Evolutionary conservation across 2,797 vertebrate genomes (phyloP), one percentile per base, ranked within the genome.

Genomic region (Argentina silus): DNA sequence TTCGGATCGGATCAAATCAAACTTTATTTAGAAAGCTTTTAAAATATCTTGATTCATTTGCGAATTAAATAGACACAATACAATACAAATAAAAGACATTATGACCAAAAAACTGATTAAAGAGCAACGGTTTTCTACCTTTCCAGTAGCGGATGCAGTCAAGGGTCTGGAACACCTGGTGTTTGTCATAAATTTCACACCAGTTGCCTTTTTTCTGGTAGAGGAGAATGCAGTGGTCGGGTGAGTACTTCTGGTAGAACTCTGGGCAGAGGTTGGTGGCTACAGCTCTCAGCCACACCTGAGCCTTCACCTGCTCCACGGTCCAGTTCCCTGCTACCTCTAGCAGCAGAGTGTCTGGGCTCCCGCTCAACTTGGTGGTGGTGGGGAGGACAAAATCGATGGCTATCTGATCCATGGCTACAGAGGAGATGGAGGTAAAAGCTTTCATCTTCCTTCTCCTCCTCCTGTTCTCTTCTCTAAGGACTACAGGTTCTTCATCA

Each of bases 151-250:
- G 88, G 74, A 99, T 96, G 86, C 98, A 99, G 88, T 99, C 98
- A 56, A 99, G 83, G 0, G 98, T 99, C 91, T 99, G 98, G 82
- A 99, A 96, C 23, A 99, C 94, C 81, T 99, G 98, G 89, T 98
- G 94, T 81, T 95, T 96, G 86, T 99, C 98, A 2, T 99, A 99
- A 87, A 99, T 99, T 93, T 99, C 98, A 60, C 96, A 99, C 93
- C 96, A 93, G 0, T 95, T 97, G 5, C 97, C 98, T 82, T 99
- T 98, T 89, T 99, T 99, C 90, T 98, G 96, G 86, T 99, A 99
- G 55, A 97, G 95, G 72, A 99, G 92, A 76, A 96, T 94, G 90
- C 97, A 99, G 43, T 97, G 94, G 79, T 99, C 97, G 0, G 97
- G 97, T 1, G 94, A 94, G 42, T 93, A 93, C 0, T 93, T 83